A percentile compares a stretch with the other conserved stretches of the same genome.
Evolutionary conservation across 2,888 invertebrate genomes (phyloP).

Genomic region (Taenaris catops): DNA sequence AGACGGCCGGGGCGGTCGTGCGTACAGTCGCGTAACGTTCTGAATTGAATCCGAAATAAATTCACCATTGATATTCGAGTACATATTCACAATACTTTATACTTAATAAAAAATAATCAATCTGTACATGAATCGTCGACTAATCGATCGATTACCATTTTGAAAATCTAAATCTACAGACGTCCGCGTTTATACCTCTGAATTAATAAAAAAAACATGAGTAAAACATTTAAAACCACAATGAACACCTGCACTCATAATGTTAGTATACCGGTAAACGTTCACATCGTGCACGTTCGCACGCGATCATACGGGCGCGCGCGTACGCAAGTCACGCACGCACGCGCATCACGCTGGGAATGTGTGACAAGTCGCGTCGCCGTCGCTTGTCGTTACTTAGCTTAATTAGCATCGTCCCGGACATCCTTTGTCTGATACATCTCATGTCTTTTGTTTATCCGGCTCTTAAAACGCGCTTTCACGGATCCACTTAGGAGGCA

Average conservation of each 20-base stretch:
- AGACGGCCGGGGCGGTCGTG: slow-evolving; percentile 43
- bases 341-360: slow-evolving; percentile 28
- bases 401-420: neutral
- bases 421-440: too few species aligned
- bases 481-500: too few species aligned
- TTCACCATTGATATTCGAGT: slow-evolving; percentile 72
- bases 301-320: slow-evolving; percentile 12
- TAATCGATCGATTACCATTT: slow-evolving; percentile 41
- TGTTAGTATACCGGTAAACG: slow-evolving; percentile 8
- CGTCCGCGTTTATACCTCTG: slow-evolving; percentile 47
- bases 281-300: slow-evolving; percentile 21
- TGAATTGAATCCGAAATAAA: slow-evolving; percentile 51
- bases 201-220: slow-evolving; percentile 56
- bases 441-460: too few species aligned
- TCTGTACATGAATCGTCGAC: slow-evolving; percentile 52
- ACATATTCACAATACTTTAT: slow-evolving; percentile 59
- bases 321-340: slow-evolving; percentile 2
- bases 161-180: slow-evolving; percentile 50
- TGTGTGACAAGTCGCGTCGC: slow-evolving; percentile 32
- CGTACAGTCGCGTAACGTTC: slow-evolving; percentile 41
- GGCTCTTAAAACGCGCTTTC: too few species aligned
- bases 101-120: slow-evolving; percentile 55
- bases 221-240: slow-evolving; percentile 57
- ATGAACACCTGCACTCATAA: slow-evolving; percentile 55
- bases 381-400: slow-evolving; percentile 8